phyloP scores from a whole-genome alignment of 1,140 invertebrate species.

The Brachionus asplanchnoidis region DNA sequence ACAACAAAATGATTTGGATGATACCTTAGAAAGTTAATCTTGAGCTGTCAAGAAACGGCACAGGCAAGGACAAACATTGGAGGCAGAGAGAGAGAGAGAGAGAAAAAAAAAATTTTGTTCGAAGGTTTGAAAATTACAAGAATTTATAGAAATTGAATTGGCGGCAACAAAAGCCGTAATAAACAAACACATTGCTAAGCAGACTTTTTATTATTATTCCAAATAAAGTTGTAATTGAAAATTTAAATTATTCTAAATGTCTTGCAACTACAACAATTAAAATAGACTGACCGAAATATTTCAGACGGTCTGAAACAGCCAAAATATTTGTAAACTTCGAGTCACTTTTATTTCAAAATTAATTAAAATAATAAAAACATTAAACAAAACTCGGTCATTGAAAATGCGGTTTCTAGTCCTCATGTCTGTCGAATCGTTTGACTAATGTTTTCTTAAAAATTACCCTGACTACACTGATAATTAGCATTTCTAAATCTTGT shows the following conservation, averaged over 20 bases:
- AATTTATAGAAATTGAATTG: not conserved
- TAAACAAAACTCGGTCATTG: slow-evolving; percentile 37
- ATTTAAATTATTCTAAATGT: slow-evolving; percentile 26
- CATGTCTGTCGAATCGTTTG: not conserved
- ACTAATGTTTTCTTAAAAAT: slow-evolving; percentile 5
- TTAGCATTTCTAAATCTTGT: not conserved
- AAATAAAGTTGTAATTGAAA: slow-evolving; percentile 31
- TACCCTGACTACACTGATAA: not conserved
- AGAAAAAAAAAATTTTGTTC: not conserved
- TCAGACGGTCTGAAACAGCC: slow-evolving; percentile 26
- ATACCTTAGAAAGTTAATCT: not conserved
- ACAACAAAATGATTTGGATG: slow-evolving; percentile 1
- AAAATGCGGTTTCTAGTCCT: not conserved
- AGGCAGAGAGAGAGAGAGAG: not conserved
- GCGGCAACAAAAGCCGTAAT: not conserved
- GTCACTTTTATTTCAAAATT: slow-evolving; percentile 1
- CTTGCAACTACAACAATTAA: slow-evolving; percentile 19
- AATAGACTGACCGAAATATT: slow-evolving; percentile 22
- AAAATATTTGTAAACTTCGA: slow-evolving; percentile 11
- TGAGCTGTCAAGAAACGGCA: not conserved
- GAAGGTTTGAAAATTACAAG: not conserved
- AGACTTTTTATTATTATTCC: slow-evolving; percentile 30
- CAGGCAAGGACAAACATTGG: not conserved
- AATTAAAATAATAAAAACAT: slow-evolving; percentile 37
- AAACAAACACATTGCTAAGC: slow-evolving; percentile 21